Evolutionary conservation across 2,797 vertebrate species (phyloP), one percentile per base, ranked within the genome.

Genomic region (Poecilia wingei): DNA sequence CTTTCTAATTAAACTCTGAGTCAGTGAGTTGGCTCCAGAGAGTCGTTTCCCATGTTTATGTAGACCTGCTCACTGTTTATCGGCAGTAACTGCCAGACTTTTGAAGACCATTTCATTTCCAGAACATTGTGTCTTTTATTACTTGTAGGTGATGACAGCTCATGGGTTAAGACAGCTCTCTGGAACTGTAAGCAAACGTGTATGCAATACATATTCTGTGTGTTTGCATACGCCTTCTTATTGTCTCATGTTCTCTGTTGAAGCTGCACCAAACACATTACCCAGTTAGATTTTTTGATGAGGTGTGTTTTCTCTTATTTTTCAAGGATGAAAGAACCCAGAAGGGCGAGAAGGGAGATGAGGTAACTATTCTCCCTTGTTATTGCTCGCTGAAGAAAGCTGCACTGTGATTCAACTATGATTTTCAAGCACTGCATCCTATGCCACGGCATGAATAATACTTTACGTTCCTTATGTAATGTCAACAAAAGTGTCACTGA

Each of bases 321-420:
- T 83, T 83, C 76, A 49, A 96, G 95, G 95, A 92, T 80, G 94
- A 92, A 74, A 91, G 79, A 75, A 82, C 83, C 53, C 92, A 91
- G 77, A 98, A 96, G 85, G 97, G 97, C 85, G 96, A 97, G 86
- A 97, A 97, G 75, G 97, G 98, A 88, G 96, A 98, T 70, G 87
- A 90, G 93, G 97, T 99, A 94, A 95, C 93, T 95, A 78, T 68
- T 69, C 28, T n/a, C 87, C 10, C 33, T 79, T 13, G 61, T 84
- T 84, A 57, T 84, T 72, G 45, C 4, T 20, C 14, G 55, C 28
- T 31, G 25, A 73, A 75, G 61, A 70, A 28, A 47, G 76, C 57
- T n/a, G 55, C 55, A 47, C 51, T 66, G 28, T 76, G 73, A 76
- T 41, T 69, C 33, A 6, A 41, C 22, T 81, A 70, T 77, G 39